Evolutionary conservation across 2,113 vertebrate genomes (phyloP), one percentile per base, ranked within the genome.

Genomic region (Choloepus hoffmanni): DNA sequence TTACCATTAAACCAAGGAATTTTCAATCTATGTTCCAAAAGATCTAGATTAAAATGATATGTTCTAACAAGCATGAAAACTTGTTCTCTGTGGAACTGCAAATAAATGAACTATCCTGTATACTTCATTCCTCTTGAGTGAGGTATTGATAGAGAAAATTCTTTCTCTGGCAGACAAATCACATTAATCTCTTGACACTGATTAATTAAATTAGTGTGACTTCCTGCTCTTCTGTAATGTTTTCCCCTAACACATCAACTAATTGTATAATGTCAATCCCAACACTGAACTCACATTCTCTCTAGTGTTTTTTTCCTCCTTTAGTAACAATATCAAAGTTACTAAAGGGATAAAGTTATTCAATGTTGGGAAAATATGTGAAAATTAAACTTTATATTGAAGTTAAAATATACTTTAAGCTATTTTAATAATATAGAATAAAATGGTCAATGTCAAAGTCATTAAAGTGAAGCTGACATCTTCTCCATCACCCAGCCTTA

Each of bases 81-180:
- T 73, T 94, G 28, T 88, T 94, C 40, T 92, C 81, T 88, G 90
- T 87, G 55, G 28, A 93, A 85, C 14, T 94, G 15, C 60, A 92
- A 83, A 85, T 84, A 72, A 89, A 85, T 79, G 45, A 63, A 76
- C 67, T 60, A 70, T 70, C 23, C 72, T 84, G 43, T 30, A 58
- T 77, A 82, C 83, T 94, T 88, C 2, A 28, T 88, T 97, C 89
- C 65, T 95, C 67, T 92, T 89, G 55, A 60, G 4, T 62, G 85
- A 83, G 48, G 36, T 72, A 55, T 73, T 91, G 67, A 85, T 26
- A 77, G 78, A 81, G 76, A 95, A 1, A 40, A 45, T 50, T 87
- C n/a, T 82, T 90, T 53, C 70, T 96, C 92, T 93, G 70, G 74
- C n/a, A 93, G 96, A 76, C 16, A 73, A 84, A 65, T 68, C 43